Conservation (phyloP, 2,113 vertebrate species). For the Scomber colias region DNA sequence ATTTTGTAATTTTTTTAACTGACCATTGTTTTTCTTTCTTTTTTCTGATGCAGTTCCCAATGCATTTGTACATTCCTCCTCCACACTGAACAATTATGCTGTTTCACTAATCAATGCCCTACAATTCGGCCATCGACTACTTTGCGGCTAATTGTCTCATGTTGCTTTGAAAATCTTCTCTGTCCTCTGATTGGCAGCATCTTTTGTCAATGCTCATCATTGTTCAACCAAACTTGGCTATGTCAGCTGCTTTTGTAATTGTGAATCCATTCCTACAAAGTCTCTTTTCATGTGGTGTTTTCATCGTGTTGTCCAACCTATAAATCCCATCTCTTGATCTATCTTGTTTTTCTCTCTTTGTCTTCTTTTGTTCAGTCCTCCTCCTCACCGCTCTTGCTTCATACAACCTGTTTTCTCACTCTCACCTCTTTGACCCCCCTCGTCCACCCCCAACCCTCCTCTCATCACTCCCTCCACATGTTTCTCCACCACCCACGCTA, state of each 20-base stretch:
- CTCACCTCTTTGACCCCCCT: constrained; percentile 24
- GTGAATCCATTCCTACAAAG: constrained; percentile 10
- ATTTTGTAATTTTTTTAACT: background rate
- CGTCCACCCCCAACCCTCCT: background rate
- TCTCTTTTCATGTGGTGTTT: constrained; percentile 22
- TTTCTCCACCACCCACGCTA: constrained; percentile 23
- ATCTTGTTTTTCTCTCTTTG: background rate
- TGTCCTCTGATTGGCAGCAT: background rate
- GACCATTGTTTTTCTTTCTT: background rate
- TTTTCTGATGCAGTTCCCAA: background rate
- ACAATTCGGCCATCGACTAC: constrained; percentile 5
- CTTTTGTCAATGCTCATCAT: background rate
- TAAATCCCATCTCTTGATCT: background rate
- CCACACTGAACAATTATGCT: background rate
- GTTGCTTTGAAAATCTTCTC: constrained; percentile 29
- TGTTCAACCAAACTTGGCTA: background rate
- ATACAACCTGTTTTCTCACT: constrained; percentile 2
- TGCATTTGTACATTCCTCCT: constrained; percentile 4
- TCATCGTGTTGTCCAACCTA: constrained; percentile 6
- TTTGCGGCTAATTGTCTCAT: constrained; percentile 25
- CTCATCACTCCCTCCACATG: constrained; percentile 4
- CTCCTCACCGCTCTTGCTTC: background rate
- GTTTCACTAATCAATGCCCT: background rate
- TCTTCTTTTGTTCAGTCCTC: constrained; percentile 21
- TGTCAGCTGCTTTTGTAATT: background rate